These are phyloP conservation scores for Orientallactaga bullata DNA, from an alignment of 2,113 vertebrate genomes.

Conservation along the genomic window DNA sequence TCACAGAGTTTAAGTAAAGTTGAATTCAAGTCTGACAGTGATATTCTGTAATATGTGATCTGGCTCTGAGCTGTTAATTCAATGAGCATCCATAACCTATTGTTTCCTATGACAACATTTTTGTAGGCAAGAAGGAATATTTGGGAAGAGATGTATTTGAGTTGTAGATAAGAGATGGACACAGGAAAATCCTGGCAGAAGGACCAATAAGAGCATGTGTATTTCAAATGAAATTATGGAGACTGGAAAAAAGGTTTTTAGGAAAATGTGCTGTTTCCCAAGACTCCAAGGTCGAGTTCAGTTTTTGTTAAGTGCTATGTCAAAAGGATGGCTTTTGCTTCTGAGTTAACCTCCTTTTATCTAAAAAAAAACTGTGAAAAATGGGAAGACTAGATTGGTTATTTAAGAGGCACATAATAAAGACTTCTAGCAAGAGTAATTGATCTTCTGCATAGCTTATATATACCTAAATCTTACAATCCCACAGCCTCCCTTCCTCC, in stretches of 20 bases:
- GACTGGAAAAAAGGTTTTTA: background rate
- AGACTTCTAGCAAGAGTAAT: background rate
- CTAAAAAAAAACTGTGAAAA: background rate
- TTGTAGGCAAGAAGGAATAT: background rate
- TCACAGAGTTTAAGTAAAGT: slow-evolving; percentile 44
- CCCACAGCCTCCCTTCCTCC: background rate
- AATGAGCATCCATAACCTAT: background rate
- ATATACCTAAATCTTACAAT: background rate
- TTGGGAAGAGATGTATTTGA: background rate
- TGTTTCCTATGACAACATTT: background rate
- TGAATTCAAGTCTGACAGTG: slow-evolving; percentile 12
- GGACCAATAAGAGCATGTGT: no score
- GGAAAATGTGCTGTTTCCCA: background rate
- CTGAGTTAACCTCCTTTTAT: background rate
- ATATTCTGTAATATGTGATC: background rate
- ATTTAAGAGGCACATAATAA: background rate
- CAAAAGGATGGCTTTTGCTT: background rate
- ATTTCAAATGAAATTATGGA: background rate
- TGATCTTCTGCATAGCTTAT: background rate
- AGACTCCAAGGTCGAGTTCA: background rate
- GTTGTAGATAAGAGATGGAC: background rate
- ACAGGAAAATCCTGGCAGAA: background rate
- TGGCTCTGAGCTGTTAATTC: slow-evolving; percentile 25
- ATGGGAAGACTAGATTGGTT: background rate
- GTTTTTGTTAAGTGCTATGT: background rate